A percentile compares a stretch with the other conserved stretches of the same genome.
Evolutionary conservation across 2,797 vertebrate species (phyloP).

Genomic region (Poeciliopsis gracilis): DNA sequence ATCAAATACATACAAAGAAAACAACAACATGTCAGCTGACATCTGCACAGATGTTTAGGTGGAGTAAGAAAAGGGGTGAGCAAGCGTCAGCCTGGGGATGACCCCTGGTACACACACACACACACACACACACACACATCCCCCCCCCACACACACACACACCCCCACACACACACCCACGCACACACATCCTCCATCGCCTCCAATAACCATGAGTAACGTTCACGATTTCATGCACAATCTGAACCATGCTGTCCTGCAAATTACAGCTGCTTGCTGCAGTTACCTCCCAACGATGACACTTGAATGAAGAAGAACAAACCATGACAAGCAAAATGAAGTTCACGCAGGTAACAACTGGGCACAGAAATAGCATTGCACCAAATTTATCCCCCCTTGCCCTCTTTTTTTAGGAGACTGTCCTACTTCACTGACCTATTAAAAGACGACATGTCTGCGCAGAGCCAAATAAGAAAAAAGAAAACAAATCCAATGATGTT

Average conservation of each 20-base stretch:
- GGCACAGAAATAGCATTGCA: slow-evolving; percentile 56
- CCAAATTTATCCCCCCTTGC: slow-evolving; percentile 64
- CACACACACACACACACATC: slow-evolving; percentile 20
- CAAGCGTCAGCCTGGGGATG: slow-evolving; percentile 63
- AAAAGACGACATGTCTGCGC: slow-evolving; percentile 49
- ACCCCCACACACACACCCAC: slow-evolving; percentile 5
- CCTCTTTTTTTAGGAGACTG: slow-evolving; percentile 66
- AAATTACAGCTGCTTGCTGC: slow-evolving; percentile 51
- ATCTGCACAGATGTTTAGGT: slow-evolving; percentile 74
- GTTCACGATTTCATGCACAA: slow-evolving; percentile 54
- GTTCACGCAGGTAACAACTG: slow-evolving; percentile 59
- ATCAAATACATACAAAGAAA: slow-evolving; percentile 18
- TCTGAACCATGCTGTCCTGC: slow-evolving; percentile 26
- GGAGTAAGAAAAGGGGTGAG: slow-evolving; percentile 61
- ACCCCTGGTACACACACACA: slow-evolving; percentile 8
- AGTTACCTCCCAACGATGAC: slow-evolving; percentile 29
- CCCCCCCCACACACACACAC: slow-evolving; percentile 13
- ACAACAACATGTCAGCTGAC: slow-evolving; percentile 67
- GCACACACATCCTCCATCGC: slow-evolving; percentile 14
- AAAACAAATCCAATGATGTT: slow-evolving; percentile 46
- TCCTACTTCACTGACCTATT: slow-evolving; percentile 76
- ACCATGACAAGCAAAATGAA: slow-evolving; percentile 49
- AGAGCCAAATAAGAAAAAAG: slow-evolving; percentile 11
- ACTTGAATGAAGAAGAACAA: slow-evolving; percentile 52
- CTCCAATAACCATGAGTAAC: slow-evolving; percentile 32